Conservation (phyloP, 2,797 vertebrate genomes). For the Lagocephalus sceleratus region DNA sequence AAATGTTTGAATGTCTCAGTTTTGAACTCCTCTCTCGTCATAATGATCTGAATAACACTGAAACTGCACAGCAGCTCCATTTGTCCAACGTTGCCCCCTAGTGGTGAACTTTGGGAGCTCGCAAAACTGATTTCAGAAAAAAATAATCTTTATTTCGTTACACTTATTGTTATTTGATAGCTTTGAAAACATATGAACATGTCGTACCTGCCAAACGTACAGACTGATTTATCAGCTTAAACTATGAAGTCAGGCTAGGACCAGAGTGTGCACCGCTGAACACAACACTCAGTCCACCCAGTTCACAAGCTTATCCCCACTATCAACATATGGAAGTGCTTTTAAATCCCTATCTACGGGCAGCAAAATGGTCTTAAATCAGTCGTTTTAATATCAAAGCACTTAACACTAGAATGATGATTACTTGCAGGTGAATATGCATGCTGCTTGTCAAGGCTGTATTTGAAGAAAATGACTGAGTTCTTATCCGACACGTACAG, state of each 20-base stretch:
- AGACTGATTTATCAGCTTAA: constrained; percentile 12
- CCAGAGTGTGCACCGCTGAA: constrained; percentile 20
- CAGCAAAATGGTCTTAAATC: constrained; percentile 77
- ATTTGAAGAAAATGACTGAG: constrained; percentile 78
- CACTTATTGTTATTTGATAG: constrained; percentile 13
- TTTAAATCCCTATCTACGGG: constrained; percentile 71
- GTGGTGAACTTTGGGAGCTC: constrained; percentile 39
- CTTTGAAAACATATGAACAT: constrained; percentile 7
- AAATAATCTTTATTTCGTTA: constrained; percentile 1
- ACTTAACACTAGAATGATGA: constrained; percentile 81
- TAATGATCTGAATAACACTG: neutral
- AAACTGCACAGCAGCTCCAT: constrained; percentile 6
- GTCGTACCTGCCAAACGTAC: constrained; percentile 17
- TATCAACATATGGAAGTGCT: constrained; percentile 77
- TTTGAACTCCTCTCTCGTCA: too few relatives aligned
- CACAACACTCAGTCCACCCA: constrained; percentile 27
- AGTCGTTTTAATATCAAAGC: constrained; percentile 85
- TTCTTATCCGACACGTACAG: constrained; percentile 82
- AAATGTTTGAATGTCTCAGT: constrained; percentile 25
- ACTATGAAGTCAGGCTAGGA: neutral
- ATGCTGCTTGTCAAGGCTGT: constrained; percentile 72
- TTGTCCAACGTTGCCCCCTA: constrained; percentile 58
- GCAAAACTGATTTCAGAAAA: neutral
- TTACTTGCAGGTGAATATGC: constrained; percentile 79
- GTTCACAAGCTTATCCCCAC: constrained; percentile 66